These are phyloP conservation scores for Nowickia ferox DNA, from an alignment of 2,888 invertebrate genomes.

Conservation along the genomic window DNA sequence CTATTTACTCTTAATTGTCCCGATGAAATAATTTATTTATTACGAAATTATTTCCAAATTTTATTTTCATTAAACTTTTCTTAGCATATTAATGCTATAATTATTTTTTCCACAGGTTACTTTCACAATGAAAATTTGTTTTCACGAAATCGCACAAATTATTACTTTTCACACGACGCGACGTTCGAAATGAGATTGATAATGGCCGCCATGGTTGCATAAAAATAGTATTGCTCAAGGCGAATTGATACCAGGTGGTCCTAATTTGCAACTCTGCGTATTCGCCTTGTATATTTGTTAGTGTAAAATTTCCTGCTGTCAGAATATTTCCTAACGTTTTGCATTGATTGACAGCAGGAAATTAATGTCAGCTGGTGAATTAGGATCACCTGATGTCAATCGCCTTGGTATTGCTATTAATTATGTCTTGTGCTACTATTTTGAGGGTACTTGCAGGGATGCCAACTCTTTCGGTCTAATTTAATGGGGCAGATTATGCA, in stretches of 20 bases:
- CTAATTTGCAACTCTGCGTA: no score
- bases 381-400: no score
- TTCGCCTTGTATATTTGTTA: no score
- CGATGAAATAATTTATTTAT: neutral
- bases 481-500: neutral
- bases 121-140: constrained; percentile 54
- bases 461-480: neutral
- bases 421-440: constrained; percentile 22
- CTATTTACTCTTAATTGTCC: neutral
- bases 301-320: no score
- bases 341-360: no score
- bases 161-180: constrained; percentile 76
- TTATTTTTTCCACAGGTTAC: neutral
- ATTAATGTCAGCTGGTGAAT: no score
- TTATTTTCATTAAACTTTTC: neutral
- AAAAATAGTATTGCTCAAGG: neutral
- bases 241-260: no score
- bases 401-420: no score
- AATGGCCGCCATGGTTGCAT: constrained; percentile 78
- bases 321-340: no score
- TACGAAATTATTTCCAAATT: neutral
- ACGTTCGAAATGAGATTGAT: constrained; percentile 74
- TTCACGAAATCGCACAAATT: constrained; percentile 47
- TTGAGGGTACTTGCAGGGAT: neutral
- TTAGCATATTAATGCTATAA: neutral